Conservation (phyloP, 2,797 vertebrate genomes). For the Phrynocephalus vlangalii region DNA sequence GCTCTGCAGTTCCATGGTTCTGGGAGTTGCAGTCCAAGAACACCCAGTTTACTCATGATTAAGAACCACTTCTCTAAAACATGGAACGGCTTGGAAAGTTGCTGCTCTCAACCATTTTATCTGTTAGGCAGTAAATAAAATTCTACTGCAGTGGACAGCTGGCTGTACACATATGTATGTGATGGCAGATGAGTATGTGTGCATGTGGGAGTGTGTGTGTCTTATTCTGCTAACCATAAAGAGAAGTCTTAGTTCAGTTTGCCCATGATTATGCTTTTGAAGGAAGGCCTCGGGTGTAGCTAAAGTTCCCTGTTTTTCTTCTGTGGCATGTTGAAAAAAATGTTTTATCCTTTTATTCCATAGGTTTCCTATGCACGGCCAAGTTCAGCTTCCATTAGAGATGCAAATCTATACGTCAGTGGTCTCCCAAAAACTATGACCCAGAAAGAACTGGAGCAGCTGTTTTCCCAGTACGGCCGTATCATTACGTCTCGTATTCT, state of each 20-base stretch:
- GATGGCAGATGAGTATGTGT: background rate
- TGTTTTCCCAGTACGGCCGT: conserved; percentile 96
- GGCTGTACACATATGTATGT: background rate
- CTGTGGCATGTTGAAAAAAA: background rate
- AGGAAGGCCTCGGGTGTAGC: background rate
- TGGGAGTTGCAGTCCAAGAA: no score
- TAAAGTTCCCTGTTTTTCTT: background rate
- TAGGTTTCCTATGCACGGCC: conserved; percentile 98
- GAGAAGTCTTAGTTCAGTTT: background rate
- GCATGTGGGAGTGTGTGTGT: background rate
- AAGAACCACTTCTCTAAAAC: no score
- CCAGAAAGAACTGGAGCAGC: conserved; percentile 96
- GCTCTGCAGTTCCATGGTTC: no score
- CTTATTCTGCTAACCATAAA: background rate
- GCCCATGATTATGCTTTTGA: background rate
- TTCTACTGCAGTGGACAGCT: background rate
- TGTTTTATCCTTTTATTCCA: conserved; percentile 28
- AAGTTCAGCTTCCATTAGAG: conserved; percentile 98
- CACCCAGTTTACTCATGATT: no score
- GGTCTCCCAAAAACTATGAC: conserved; percentile 98
- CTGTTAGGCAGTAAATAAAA: background rate
- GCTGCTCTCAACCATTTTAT: background rate
- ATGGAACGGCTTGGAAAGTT: background rate
- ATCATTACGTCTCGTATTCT: conserved; percentile 99
- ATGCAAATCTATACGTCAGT: conserved; percentile 97